Conservation (phyloP, 2,888 invertebrate species). For the Macaria notata region DNA sequence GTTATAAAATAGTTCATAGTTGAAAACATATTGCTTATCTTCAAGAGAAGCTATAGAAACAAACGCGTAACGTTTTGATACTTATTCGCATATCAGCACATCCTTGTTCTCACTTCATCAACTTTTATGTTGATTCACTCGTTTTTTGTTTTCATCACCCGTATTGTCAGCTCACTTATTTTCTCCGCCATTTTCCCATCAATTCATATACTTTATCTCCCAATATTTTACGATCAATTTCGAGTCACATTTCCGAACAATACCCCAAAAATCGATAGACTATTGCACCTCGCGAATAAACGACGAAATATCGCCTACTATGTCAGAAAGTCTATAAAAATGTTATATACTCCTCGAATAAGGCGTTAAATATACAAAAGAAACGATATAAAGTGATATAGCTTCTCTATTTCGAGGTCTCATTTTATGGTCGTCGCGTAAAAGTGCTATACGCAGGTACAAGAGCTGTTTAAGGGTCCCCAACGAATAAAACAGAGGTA, state of each 20-base stretch:
- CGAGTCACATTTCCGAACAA: not conserved
- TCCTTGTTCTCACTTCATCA: too few relatives aligned
- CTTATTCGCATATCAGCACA: too few relatives aligned
- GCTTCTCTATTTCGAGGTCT: constrained; percentile 52
- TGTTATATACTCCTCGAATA: constrained; percentile 44
- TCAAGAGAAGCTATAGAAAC: too few relatives aligned
- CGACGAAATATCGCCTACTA: constrained; percentile 27
- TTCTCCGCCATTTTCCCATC: too few relatives aligned
- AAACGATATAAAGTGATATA: constrained; percentile 71
- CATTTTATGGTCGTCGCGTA: constrained; percentile 50
- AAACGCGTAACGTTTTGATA: too few relatives aligned
- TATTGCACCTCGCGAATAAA: constrained; percentile 27
- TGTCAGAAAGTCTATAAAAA: constrained; percentile 41
- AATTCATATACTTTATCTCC: too few relatives aligned
- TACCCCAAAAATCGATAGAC: constrained; percentile 16
- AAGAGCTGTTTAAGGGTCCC: constrained; percentile 51
- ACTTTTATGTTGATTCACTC: too few relatives aligned
- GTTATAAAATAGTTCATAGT: too few relatives aligned
- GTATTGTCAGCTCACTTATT: too few relatives aligned
- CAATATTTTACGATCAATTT: too few relatives aligned
- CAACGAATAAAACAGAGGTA: constrained; percentile 61
- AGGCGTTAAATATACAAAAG: constrained; percentile 76
- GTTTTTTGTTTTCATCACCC: too few relatives aligned
- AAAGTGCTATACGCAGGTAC: constrained; percentile 68
- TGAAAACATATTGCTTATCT: too few relatives aligned